Base-by-base conservation (phyloP, 2,888 invertebrate genomes). In the Hyposoter dolosus region DNA sequence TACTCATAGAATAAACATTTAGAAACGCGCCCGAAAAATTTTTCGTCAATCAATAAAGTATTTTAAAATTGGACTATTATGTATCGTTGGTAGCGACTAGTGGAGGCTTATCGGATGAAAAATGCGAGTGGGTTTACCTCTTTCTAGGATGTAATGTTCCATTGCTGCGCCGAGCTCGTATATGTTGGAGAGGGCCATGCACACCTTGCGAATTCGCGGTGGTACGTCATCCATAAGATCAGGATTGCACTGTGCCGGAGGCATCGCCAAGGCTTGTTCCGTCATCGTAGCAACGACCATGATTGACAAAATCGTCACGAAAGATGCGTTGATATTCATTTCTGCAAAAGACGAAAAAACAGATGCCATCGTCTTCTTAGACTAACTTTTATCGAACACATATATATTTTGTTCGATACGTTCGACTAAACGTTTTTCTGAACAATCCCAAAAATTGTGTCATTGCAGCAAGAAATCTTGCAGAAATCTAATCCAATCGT, bases 181-280 rank as follows among this genome's bases (percentile, higher is more conserved):
- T 94, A 96, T 95, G 88, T 96, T 96, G 90, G 96, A 95, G n/a
- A 96, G 95, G 7, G 96, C 96, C 88, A 95, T 95, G 91, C 96
- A 96, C 93, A 96, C 95, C 89, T 95, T 94, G 88, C 96, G 95
- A 69, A 96, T 95, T 90, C 96, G 95, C 40, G 96, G 95, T 1
- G 96, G 96, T 90, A 96, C 95, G 90, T 96, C 96, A 84, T 96
- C 96, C 1, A 96, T 89, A 74, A 95, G 94, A 0, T 95, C 95
- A 10, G 95, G 95, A 91, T 95, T 95, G 94, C 96, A 96, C 87
- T 96, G 95, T 3, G 95, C 94, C 53, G 95, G 95, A 77, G 94
- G 92, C 89, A 95, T 95, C 0, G 94, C 93, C 83, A 89, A 91
- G 85, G 89, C 92, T 90, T 91, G 93, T 88, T 89, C 93, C 91